Percentiles rank a stretch among this genome's conserved stretches.
phyloP scores from a whole-genome alignment of 2,113 vertebrate genomes.

The Cranoglanis bouderius region DNA sequence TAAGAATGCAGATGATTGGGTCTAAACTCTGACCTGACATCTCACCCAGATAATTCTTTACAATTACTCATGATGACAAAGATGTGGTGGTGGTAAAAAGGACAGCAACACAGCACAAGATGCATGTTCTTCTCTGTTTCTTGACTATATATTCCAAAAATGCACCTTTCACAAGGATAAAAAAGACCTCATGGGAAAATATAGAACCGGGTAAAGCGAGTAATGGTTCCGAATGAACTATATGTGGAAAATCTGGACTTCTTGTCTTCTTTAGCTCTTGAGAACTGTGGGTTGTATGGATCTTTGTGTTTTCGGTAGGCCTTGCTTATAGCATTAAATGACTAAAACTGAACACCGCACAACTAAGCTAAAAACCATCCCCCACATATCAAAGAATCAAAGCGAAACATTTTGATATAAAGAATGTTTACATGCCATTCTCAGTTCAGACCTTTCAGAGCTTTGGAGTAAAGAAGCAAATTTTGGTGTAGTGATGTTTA shows the following conservation, averaged over 20 bases:
- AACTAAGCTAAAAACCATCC: background rate
- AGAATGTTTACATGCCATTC: background rate
- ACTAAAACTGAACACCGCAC: background rate
- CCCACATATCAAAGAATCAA: background rate
- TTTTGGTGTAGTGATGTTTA: slow-evolving; percentile 7
- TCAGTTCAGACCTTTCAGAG: background rate
- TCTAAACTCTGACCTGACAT: background rate
- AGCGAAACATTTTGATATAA: background rate
- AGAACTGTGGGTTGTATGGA: too few relatives aligned
- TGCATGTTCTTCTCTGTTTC: background rate
- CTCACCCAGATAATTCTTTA: background rate
- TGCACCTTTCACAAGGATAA: background rate
- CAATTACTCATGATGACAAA: background rate
- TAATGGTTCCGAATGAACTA: background rate
- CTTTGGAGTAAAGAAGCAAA: background rate
- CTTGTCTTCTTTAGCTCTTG: background rate
- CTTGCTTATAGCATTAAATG: background rate
- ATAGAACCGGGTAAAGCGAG: background rate
- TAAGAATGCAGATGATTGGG: background rate
- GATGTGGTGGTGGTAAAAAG: background rate
- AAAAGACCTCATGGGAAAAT: background rate
- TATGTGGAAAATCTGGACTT: slow-evolving; percentile 23
- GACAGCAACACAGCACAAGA: background rate
- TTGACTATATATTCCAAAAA: background rate
- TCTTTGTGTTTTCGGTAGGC: background rate